These are phyloP conservation scores for Sebastes hopkinsi DNA, from an alignment of 2,797 vertebrate genomes.

Conservation along the genomic window DNA sequence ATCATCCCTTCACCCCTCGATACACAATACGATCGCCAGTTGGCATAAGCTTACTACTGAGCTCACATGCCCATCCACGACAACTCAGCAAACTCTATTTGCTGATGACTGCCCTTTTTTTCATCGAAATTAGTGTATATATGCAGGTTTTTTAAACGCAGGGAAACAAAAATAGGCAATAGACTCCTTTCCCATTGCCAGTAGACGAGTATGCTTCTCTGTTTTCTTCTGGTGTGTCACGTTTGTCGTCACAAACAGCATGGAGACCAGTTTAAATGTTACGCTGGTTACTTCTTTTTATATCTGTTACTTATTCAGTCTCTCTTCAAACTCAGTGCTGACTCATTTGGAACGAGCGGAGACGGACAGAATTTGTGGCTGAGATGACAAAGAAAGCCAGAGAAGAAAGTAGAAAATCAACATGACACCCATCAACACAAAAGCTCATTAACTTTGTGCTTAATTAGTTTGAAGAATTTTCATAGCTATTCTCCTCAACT, in stretches of 20 bases:
- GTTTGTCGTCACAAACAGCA: too few relatives aligned
- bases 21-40: too few relatives aligned
- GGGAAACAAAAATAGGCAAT: neutral
- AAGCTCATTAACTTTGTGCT: neutral
- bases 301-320: neutral
- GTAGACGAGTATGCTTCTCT: too few relatives aligned
- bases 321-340: neutral
- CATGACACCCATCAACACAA: neutral
- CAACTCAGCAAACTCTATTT: too few relatives aligned
- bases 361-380: neutral
- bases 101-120: neutral
- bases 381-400: neutral
- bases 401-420: too few relatives aligned
- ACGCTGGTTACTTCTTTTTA: too few relatives aligned
- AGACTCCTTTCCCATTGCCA: neutral
- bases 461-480: neutral
- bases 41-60: neutral
- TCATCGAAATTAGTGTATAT: neutral
- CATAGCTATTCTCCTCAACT: neutral
- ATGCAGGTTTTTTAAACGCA: neutral
- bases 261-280: too few relatives aligned
- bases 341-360: neutral
- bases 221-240: too few relatives aligned
- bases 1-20: too few relatives aligned
- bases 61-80: neutral